These are phyloP conservation scores for Heliconius cydno DNA, from an alignment of 2,888 invertebrate genomes.

Conservation along the genomic window DNA sequence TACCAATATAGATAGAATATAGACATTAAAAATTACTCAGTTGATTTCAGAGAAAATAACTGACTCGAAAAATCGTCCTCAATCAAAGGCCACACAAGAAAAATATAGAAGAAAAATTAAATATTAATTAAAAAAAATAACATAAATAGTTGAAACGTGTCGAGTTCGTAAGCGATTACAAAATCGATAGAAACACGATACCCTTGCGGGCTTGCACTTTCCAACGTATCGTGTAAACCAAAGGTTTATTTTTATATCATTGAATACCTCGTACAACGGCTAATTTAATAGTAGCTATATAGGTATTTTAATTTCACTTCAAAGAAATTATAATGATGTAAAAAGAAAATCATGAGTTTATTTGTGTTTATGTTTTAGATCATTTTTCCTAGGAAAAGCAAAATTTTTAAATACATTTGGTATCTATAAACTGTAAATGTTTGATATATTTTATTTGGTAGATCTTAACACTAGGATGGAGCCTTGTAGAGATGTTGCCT, in stretches of 20 bases:
- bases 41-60: background rate
- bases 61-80: background rate
- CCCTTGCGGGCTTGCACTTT: constrained; percentile 29
- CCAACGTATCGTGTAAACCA: constrained; percentile 33
- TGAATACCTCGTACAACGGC: constrained; percentile 31
- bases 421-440: too few relatives aligned
- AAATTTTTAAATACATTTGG: too few relatives aligned
- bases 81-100: background rate
- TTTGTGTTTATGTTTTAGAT: background rate
- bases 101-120: background rate
- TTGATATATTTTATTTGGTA: too few relatives aligned
- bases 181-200: constrained; percentile 35
- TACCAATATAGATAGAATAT: too few relatives aligned
- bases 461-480: too few relatives aligned
- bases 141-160: constrained; percentile 22
- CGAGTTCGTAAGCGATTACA: constrained; percentile 22
- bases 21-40: background rate
- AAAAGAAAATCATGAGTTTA: background rate
- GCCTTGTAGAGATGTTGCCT: too few relatives aligned
- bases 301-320: constrained; percentile 13
- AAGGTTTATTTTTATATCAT: constrained; percentile 33
- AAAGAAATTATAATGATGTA: constrained; percentile 13
- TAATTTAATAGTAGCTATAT: constrained; percentile 26
- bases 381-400: background rate
- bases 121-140: background rate